Evolutionary conservation across 1,140 invertebrate genomes (phyloP).

Genomic region (Metopolophium dirhodum): DNA sequence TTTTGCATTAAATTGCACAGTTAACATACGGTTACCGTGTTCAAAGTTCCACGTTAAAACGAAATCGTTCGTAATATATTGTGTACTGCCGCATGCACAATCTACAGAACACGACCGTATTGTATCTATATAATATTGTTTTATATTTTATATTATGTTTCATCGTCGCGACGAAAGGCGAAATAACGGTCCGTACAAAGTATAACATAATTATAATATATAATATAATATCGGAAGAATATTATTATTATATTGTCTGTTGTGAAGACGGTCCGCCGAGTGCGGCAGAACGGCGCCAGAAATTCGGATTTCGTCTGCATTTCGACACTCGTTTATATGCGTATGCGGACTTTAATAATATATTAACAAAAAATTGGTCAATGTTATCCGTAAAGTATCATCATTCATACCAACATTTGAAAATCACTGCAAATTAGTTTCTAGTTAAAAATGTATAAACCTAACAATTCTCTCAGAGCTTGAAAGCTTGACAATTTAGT

Average conservation of each 20-base stretch:
- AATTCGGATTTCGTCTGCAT: neutral
- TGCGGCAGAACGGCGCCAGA: neutral
- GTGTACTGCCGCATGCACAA: neutral
- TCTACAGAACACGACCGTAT: neutral
- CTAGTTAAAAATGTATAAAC: too few species aligned
- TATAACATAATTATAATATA: neutral
- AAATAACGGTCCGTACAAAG: neutral
- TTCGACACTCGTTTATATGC: neutral
- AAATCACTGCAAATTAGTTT: too few species aligned
- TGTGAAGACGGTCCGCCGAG: neutral
- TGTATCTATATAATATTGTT: neutral
- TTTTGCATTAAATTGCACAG: neutral
- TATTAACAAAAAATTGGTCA: neutral
- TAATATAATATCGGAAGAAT: neutral
- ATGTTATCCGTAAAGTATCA: too few species aligned
- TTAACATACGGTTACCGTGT: neutral
- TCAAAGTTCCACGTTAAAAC: neutral
- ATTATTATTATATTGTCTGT: constrained; percentile 13
- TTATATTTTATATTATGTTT: neutral
- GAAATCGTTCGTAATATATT: neutral
- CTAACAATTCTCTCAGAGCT: too few species aligned
- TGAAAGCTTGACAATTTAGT: too few species aligned
- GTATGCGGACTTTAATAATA: neutral
- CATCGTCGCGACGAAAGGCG: neutral
- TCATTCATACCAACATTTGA: neutral